Conservation (phyloP, 1,140 invertebrate genomes). For the Chelonus insularis region DNA sequence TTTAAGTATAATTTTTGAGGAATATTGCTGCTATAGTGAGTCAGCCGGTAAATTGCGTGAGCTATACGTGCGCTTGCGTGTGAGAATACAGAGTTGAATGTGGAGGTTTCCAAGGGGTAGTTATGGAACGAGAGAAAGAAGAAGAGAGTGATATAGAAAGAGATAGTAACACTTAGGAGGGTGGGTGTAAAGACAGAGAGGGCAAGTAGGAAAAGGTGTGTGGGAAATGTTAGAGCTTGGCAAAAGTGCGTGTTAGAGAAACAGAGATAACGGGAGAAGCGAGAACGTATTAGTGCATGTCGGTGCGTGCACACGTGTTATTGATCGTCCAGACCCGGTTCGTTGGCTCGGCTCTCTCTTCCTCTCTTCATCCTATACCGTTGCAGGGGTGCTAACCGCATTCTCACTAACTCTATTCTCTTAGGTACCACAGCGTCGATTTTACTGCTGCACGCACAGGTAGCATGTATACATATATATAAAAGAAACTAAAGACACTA, state of each 20-base stretch:
- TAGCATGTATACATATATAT: background rate
- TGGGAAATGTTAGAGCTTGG: constrained; percentile 19
- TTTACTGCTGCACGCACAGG: background rate
- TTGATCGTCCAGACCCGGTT: constrained; percentile 51
- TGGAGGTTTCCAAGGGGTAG: background rate
- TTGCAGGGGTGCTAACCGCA: constrained; percentile 50
- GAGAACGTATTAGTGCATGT: constrained; percentile 31
- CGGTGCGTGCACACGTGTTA: constrained; percentile 58
- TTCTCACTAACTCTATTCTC: constrained; percentile 52
- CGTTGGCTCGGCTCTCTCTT: constrained; percentile 29
- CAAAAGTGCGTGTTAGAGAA: constrained; percentile 44
- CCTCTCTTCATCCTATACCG: background rate
- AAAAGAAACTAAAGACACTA: background rate
- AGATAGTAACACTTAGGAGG: background rate
- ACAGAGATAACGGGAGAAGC: constrained; percentile 1
- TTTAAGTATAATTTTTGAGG: too few relatives aligned
- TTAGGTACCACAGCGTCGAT: constrained; percentile 31
- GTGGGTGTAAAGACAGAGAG: constrained; percentile 21
- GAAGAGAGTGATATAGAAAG: background rate
- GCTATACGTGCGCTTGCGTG: constrained; percentile 12
- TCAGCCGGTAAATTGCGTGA: background rate
- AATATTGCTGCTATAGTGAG: constrained; percentile 11
- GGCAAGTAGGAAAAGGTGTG: constrained; percentile 3
- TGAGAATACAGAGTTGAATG: background rate
- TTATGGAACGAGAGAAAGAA: background rate